Base-by-base conservation (phyloP, 2,113 vertebrate species). In the Nyctereutes procyonoides region DNA sequence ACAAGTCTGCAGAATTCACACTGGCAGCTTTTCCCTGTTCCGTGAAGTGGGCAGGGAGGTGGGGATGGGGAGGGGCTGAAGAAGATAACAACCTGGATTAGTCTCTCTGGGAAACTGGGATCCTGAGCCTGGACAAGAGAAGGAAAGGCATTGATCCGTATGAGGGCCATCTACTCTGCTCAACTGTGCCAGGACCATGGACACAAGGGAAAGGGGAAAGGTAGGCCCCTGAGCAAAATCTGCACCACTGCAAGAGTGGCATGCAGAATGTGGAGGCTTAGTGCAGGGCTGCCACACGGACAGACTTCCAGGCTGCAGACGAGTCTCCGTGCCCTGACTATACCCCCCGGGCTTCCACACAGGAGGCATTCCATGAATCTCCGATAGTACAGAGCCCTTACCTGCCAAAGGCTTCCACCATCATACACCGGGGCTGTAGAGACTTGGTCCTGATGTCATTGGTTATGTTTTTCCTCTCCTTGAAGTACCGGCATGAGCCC, bases 401-500 rank as follows among this genome's bases (percentile, higher is more conserved):
- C 99, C 98, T 99, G 96, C 98, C 98, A 92, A 99, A 96, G 56
- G 99, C 99, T 94, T 99, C 99, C 53, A 97, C 89, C 19, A 99
- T 98, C 0, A 96, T 98, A 20, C 98, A 97, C 20, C 98, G 96
- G 0, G 99, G 98, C 71, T 98, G 98, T 88, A 99, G 91, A 87
- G 98, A 97, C 82, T 98, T 97, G 17, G 96, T 99, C 95, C 99
- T 98, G 92, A 99, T 96, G 14, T 98, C 97, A 73, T 95, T 98
- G 11, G 99, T 99, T 79, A 99, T 56, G 32, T 99, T 98, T 48
- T 97, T 97, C 96, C 99, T 99, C 97, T 99, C 98, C 26, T 98
- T 99, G 92, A 99, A 99, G 98, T 99, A 98, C 3, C 96, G 98
- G 97, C 99, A 99, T 0, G 99, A 99, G 63, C 99, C 99, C 95